Evolutionary conservation across 2,888 invertebrate species (phyloP).

Genomic region (Sepiola atlantica): DNA sequence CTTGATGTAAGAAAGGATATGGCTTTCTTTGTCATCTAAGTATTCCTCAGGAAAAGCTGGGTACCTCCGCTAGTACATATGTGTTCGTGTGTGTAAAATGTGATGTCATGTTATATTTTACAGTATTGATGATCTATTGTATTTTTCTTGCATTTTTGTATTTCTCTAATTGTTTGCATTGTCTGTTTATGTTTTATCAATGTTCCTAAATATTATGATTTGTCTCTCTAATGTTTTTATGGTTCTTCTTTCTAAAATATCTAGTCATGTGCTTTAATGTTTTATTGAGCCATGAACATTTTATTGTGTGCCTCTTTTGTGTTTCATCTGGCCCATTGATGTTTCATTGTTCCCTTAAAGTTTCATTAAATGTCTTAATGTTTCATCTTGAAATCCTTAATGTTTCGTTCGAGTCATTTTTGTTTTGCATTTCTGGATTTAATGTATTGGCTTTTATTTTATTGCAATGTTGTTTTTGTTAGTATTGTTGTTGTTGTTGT

Average conservation of each 20-base stretch:
- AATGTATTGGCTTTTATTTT: too few relatives aligned
- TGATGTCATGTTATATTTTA: not conserved
- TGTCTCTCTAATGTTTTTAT: constrained; percentile 3
- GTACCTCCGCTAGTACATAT: not conserved
- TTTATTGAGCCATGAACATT: not conserved
- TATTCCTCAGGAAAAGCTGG: too few relatives aligned
- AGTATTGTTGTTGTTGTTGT: too few relatives aligned
- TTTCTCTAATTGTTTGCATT: not conserved
- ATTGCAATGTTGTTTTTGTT: too few relatives aligned
- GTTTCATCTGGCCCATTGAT: not conserved
- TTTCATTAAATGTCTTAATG: constrained; percentile 13
- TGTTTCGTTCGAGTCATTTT: not conserved
- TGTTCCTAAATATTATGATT: not conserved
- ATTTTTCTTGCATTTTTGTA: not conserved
- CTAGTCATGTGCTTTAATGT: constrained; percentile 15
- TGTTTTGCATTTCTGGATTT: not conserved
- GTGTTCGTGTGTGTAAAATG: not conserved
- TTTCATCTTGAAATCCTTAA: not conserved
- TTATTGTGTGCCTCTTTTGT: constrained; percentile 5
- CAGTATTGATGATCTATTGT: not conserved
- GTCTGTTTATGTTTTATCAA: constrained; percentile 18
- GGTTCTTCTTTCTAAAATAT: not conserved
- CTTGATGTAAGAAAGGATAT: too few relatives aligned
- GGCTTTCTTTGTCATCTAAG: too few relatives aligned
- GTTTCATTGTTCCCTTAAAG: constrained; percentile 32